Percentiles rank a stretch among this genome's conserved stretches.
Evolutionary conservation across 1,140 invertebrate species (phyloP).

Genomic region (Philotrypesis tridentata): DNA sequence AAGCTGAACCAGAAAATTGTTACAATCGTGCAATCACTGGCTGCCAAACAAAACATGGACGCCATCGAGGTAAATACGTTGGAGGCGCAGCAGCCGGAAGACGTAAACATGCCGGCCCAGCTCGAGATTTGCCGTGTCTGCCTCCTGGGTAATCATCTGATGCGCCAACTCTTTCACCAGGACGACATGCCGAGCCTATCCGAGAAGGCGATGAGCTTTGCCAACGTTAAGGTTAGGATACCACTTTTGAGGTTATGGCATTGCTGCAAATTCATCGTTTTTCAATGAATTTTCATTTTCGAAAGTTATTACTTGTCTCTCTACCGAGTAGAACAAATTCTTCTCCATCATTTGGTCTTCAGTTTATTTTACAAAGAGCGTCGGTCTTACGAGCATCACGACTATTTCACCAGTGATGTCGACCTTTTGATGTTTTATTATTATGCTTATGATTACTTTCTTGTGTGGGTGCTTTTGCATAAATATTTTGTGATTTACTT

Average conservation of each 20-base stretch:
- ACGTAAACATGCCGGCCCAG: slow-evolving; percentile 48
- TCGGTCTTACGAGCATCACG: no score
- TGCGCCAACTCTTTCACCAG: slow-evolving; percentile 66
- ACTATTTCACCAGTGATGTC: no score
- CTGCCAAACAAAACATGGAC: slow-evolving; percentile 69
- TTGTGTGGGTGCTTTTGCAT: no score
- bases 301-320: no score
- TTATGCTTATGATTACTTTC: no score
- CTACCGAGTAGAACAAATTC: no score
- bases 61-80: slow-evolving; percentile 68
- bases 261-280: neutral
- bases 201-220: slow-evolving; percentile 68
- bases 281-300: neutral
- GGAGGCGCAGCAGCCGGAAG: slow-evolving; percentile 49
- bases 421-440: no score
- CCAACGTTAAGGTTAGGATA: slow-evolving; percentile 71
- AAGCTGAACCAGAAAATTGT: no score
- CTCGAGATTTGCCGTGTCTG: slow-evolving; percentile 68
- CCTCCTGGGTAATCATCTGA: slow-evolving; percentile 61
- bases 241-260: neutral
- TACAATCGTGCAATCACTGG: no score
- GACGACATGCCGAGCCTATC: slow-evolving; percentile 61
- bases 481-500: no score
- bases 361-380: no score
- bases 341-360: no score